Evolutionary conservation across 2,113 vertebrate genomes (phyloP), one percentile per base, ranked within the genome.

Genomic region (Hylia prasina): DNA sequence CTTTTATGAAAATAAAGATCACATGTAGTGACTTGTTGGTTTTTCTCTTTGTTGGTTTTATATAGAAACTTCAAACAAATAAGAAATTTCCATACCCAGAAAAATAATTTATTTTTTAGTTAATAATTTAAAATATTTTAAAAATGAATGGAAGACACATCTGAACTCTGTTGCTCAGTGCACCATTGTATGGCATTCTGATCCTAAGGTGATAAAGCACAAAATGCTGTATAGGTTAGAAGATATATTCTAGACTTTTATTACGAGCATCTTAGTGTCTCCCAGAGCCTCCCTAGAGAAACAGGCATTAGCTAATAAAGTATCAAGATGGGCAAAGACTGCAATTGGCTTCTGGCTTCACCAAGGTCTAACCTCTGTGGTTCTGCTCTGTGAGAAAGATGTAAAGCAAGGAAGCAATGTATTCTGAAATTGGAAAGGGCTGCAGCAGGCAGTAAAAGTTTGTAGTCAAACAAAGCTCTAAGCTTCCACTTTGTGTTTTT

Each of bases 381-480:
- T 73, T 85, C 58, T 87, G 75, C 78, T 72, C 66, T 35, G 60
- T n/a, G 65, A 87, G 75, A 79, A 72, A 82, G 45, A 76, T 81
- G 76, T 51, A 69, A 77, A 87, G 84, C 47, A 71, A 17, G 53
- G 89, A 82, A 83, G 40, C 64, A 91, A 63, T 85, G n/a, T 86
- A 64, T 90, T 92, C 71, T 65, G 69, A 81, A 96, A 92, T 87
- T 90, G 80, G 45, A 93, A 95, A 80, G 57, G 61, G 53, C 79
- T 94, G 91, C 70, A 89, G 77, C 54, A 76, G 45, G 80, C 86
- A 95, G 50, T 96, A 94, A 97, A 97, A 91, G 21, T 88, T 87
- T 66, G 88, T 71, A 94, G 77, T 69, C 70, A 90, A 87, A 92
- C 75, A 93, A 81, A 75, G 31, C 80, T 75, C 31, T 82, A 75